Evolutionary conservation across 2,797 vertebrate genomes (phyloP).

Genomic region (Podarcis siculus): DNA sequence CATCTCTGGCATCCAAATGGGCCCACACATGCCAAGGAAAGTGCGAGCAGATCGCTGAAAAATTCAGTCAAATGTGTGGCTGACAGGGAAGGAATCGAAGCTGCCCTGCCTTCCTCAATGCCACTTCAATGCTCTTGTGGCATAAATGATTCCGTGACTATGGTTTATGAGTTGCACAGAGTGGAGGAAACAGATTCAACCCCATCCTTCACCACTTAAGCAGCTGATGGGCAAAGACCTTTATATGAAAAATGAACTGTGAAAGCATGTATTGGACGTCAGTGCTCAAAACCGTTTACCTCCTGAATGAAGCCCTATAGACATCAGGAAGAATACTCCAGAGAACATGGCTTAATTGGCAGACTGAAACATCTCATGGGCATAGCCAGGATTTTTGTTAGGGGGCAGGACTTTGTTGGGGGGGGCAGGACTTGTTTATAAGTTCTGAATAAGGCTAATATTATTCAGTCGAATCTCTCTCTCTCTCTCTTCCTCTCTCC

Average conservation of each 20-base stretch:
- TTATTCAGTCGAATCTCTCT: background rate
- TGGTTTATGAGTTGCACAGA: background rate
- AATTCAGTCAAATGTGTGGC: background rate
- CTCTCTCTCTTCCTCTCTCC: no score
- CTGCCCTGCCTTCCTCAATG: background rate
- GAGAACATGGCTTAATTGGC: background rate
- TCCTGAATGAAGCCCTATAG: background rate
- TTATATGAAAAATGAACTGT: background rate
- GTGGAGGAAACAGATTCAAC: background rate
- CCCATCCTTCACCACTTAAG: background rate
- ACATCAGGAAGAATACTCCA: background rate
- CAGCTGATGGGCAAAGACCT: background rate
- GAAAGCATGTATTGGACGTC: background rate
- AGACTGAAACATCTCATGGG: background rate
- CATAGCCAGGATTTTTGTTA: no score
- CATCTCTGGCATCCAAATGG: conserved; percentile 31
- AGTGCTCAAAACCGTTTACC: background rate
- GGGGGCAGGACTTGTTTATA: background rate
- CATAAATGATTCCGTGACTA: background rate
- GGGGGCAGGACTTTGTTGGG: no score
- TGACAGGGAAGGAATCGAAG: background rate
- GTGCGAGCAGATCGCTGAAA: background rate
- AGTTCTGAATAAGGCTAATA: background rate
- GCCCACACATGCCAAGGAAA: conserved; percentile 18
- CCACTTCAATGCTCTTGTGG: background rate